Conservation (phyloP, 1,140 invertebrate species). For the Coenobita brevimanus region DNA sequence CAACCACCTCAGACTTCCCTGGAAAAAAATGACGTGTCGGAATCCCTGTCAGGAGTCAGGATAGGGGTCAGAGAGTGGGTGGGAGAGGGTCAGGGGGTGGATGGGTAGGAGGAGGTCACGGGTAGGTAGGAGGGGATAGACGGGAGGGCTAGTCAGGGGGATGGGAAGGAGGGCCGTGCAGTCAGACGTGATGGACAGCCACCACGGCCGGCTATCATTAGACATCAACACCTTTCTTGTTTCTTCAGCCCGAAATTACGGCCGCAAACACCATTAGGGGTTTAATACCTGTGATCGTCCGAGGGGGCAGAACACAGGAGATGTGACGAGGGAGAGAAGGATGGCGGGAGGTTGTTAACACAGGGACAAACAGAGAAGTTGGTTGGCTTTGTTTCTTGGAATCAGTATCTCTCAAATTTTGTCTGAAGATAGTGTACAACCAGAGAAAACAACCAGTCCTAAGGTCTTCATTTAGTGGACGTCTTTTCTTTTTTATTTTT, state of each 20-base stretch:
- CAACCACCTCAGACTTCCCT: too few species aligned
- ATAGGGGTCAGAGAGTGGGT: neutral
- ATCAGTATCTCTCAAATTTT: too few species aligned
- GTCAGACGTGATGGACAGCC: conserved; percentile 40
- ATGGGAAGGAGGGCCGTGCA: neutral
- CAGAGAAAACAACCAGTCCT: too few species aligned
- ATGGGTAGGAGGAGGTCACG: neutral
- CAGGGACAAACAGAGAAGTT: too few species aligned
- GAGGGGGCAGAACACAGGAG: too few species aligned
- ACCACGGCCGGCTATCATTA: conserved; percentile 50
- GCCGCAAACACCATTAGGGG: conserved; percentile 59
- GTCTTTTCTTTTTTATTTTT: too few species aligned
- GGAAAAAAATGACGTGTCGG: too few species aligned
- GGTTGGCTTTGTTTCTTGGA: neutral
- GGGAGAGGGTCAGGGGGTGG: neutral
- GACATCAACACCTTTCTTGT: conserved; percentile 61
- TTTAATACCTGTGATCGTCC: conserved; percentile 48
- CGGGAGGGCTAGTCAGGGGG: neutral
- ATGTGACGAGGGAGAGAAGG: neutral
- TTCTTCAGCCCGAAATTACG: conserved; percentile 60
- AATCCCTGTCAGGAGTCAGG: too few species aligned
- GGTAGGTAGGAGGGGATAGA: neutral
- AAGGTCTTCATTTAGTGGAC: too few species aligned
- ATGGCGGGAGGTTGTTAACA: neutral
- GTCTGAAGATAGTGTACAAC: too few species aligned